Conservation (phyloP, 1,140 invertebrate genomes). For the Heliothis subflexa region DNA sequence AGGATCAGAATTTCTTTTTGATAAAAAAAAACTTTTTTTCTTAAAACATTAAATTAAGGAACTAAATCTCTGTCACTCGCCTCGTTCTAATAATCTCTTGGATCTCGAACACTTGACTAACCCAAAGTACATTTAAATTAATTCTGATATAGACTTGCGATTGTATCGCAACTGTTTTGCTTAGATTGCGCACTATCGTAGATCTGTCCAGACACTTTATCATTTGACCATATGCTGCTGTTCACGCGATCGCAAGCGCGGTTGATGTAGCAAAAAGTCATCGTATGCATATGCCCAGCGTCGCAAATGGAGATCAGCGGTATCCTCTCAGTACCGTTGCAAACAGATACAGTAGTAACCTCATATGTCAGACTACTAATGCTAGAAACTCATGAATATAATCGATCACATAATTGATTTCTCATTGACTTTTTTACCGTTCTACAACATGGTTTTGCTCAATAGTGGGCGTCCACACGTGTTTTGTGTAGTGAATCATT, state of each 20-base stretch:
- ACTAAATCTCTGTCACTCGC: too few relatives aligned
- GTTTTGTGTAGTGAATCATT: slow-evolving; percentile 39
- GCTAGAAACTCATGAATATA: slow-evolving; percentile 44
- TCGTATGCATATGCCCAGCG: slow-evolving; percentile 34
- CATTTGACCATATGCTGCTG: slow-evolving; percentile 29
- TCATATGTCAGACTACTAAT: slow-evolving; percentile 29
- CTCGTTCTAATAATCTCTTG: not conserved
- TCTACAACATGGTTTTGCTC: slow-evolving; percentile 58
- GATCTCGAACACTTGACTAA: not conserved
- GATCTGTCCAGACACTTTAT: slow-evolving; percentile 17
- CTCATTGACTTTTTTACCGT: slow-evolving; percentile 60
- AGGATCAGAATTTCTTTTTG: too few relatives aligned
- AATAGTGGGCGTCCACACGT: slow-evolving; percentile 55
- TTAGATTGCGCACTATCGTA: slow-evolving; percentile 6
- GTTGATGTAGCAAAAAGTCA: slow-evolving; percentile 20
- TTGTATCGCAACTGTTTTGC: not conserved
- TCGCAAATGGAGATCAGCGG: slow-evolving; percentile 36
- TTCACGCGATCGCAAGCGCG: not conserved
- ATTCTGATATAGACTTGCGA: not conserved
- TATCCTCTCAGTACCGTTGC: slow-evolving; percentile 40
- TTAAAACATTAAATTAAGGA: too few relatives aligned
- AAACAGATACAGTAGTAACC: slow-evolving; percentile 32
- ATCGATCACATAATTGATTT: slow-evolving; percentile 55
- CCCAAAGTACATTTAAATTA: not conserved
- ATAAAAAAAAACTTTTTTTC: not conserved